Base-by-base conservation (phyloP, 1,140 invertebrate genomes). In the Drosophila tristis region DNA sequence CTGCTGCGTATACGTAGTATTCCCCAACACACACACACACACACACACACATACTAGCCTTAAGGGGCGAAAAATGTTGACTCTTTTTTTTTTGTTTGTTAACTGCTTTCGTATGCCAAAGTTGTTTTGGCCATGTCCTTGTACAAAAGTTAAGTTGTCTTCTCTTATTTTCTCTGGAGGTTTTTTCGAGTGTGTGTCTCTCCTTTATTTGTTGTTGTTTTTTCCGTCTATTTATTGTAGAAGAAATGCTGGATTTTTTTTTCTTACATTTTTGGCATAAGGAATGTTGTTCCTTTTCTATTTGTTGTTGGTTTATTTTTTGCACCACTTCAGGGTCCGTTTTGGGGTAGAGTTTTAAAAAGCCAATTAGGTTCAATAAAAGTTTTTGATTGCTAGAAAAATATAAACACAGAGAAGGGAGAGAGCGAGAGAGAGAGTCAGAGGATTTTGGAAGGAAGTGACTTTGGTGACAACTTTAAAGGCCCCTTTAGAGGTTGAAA, bases 351-450 rank as follows among this genome's bases (percentile, higher is more conserved):
- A 35, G 11, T 39, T 56, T 56, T 70, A n/a, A 26, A 44, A 68
- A 48, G 42, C 53, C 57, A 74, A 76, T 73, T 73, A 62, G 57
- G 62, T 73, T 76, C 57, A 73, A 73, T 67, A 61, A n/a, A 66
- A 73, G 61, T 67, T 67, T 66, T 62, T 54, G 62, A 76, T 66
- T 76, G 56, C 11, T 43, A 59, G 45, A 47, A 43, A 45, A 11
- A 57, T 5, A 16, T 39, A 35, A 1, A 11, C 2, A 53, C 15
- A 15, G 13, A 44, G 25, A 26, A 8, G 2, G n/a, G 2, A 26
- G 15, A n/a, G 11, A 25, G n/a, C n/a, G 25, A 26, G 11, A 25
- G n/a, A 23, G 25, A 26, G 16, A 54, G 15, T 16, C 31, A 16
- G 23, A 54, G n/a, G n/a, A 54, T 35, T 20, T 13, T 5, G 25